phyloP scores from a whole-genome alignment of 2,888 invertebrate species.

The Amblyjoppa fuscipennis region DNA sequence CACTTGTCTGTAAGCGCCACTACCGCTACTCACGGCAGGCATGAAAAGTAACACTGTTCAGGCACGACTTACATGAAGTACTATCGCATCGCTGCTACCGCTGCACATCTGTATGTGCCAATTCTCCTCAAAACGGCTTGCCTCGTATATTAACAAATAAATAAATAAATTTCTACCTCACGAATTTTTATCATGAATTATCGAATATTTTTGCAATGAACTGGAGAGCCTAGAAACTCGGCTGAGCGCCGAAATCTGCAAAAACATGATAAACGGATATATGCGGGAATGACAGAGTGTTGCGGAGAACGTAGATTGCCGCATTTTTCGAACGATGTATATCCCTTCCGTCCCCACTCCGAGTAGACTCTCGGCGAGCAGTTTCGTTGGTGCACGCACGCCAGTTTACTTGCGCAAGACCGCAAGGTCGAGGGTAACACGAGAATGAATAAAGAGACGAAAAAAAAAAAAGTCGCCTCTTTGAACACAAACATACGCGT shows the following conservation, averaged over 20 bases:
- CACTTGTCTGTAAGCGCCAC: too few relatives aligned
- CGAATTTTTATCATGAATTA: background rate
- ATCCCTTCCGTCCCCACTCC: background rate
- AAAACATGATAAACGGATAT: background rate
- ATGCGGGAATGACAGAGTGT: conserved; percentile 4
- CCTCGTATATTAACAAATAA: too few relatives aligned
- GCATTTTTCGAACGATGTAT: conserved; percentile 33
- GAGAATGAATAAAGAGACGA: conserved; percentile 21
- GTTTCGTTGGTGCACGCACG: conserved; percentile 50
- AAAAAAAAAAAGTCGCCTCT: conserved; percentile 15
- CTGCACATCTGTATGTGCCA: too few relatives aligned
- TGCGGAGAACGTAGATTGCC: conserved; percentile 27
- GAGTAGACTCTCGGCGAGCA: conserved; percentile 27
- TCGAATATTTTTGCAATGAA: too few relatives aligned
- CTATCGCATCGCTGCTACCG: too few relatives aligned
- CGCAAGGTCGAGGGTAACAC: conserved; percentile 42
- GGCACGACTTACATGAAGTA: too few relatives aligned
- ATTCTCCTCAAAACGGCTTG: too few relatives aligned
- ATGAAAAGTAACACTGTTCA: too few relatives aligned
- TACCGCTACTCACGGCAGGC: too few relatives aligned
- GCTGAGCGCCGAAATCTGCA: conserved; percentile 21
- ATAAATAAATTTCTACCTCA: too few relatives aligned
- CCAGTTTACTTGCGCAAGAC: conserved; percentile 45
- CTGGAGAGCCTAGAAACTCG: too few relatives aligned
- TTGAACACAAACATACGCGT: too few relatives aligned